These are phyloP conservation scores for Anser brachyrhynchus DNA, from an alignment of 2,113 vertebrate species.

Conservation along the genomic window DNA sequence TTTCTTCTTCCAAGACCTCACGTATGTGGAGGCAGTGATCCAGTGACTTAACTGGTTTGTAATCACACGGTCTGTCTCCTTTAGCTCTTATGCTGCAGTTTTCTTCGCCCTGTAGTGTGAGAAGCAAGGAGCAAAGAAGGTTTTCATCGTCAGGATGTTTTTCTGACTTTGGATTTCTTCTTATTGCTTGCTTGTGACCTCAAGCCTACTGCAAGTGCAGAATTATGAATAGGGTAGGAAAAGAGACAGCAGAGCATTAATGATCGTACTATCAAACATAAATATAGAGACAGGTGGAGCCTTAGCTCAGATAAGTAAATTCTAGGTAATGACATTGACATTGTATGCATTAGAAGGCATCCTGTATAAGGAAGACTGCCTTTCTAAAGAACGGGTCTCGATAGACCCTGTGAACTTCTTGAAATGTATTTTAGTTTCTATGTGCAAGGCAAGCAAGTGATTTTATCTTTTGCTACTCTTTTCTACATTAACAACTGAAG, in stretches of 20 bases:
- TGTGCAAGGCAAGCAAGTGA: neutral
- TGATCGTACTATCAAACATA: neutral
- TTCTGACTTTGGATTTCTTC: neutral
- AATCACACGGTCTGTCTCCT: rapidly evolving
- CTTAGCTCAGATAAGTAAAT: neutral
- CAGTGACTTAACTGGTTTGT: neutral
- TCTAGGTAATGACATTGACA: neutral
- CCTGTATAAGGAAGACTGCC: neutral
- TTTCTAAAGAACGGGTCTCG: neutral
- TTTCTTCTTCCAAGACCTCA: neutral
- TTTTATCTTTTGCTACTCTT: neutral
- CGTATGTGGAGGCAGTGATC: neutral
- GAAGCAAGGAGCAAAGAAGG: neutral
- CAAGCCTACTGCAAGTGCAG: neutral
- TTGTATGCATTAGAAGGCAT: neutral
- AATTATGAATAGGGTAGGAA: neutral
- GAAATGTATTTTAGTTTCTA: neutral
- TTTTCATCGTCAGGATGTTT: neutral
- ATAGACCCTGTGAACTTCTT: neutral
- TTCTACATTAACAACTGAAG: conserved; percentile 7
- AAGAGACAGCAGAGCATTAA: neutral
- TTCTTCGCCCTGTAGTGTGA: neutral
- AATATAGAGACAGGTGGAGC: neutral
- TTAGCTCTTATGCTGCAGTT: neutral
- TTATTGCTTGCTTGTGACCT: neutral